These are phyloP conservation scores for Phthorimaea operculella DNA, from an alignment of 1,140 invertebrate genomes.

Conservation along the genomic window DNA sequence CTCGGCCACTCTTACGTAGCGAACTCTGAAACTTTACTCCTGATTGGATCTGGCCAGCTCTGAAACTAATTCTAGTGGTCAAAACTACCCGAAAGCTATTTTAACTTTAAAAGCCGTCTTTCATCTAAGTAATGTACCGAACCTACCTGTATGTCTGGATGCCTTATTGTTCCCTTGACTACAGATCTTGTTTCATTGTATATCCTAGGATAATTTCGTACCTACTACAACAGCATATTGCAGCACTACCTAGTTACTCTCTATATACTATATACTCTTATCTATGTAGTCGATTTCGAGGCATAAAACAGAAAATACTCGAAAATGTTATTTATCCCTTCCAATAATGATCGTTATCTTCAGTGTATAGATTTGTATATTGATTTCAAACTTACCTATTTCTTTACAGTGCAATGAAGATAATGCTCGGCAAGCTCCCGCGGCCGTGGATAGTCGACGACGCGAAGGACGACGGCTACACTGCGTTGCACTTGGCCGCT, in stretches of 20 bases:
- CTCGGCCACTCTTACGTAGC: background rate
- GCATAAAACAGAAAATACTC: no score
- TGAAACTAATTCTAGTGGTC: conserved; percentile 1
- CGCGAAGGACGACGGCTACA: conserved; percentile 98
- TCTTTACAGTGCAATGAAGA: conserved; percentile 92
- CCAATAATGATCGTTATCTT: no score
- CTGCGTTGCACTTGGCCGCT: conserved; percentile 93
- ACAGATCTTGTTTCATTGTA: no score
- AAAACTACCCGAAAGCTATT: conserved; percentile 2
- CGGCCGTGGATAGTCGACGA: conserved; percentile 98
- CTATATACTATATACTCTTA: no score
- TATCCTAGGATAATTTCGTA: no score
- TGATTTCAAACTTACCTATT: background rate
- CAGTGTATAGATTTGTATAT: background rate
- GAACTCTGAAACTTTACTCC: conserved; percentile 1
- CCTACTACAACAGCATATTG: no score
- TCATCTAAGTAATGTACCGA: background rate
- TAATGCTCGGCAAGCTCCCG: conserved; percentile 87
- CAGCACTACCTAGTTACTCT: no score
- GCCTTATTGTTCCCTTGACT: no score
- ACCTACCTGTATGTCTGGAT: no score
- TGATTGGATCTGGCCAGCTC: background rate
- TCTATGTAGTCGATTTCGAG: no score
- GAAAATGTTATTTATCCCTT: no score
- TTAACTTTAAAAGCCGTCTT: conserved; percentile 1